Evolutionary conservation across 2,113 vertebrate genomes (phyloP).

Genomic region (Siphamia tubifer): DNA sequence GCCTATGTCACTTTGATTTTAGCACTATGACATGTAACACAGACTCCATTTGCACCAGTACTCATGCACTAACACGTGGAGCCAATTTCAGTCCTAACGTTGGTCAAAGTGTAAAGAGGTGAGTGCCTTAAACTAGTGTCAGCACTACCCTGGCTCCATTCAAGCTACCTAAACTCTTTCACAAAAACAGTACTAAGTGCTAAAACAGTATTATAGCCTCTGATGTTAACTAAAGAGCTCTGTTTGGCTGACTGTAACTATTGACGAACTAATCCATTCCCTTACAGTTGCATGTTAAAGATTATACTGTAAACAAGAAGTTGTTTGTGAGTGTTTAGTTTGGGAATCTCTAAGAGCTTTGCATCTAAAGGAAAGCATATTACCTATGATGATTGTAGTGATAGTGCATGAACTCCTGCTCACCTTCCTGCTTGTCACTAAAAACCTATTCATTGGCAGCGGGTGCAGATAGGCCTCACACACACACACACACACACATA

Average conservation of each 20-base stretch:
- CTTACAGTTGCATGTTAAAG: background rate
- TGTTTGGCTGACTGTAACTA: background rate
- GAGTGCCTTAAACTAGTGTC: too few relatives aligned
- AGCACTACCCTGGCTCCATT: too few relatives aligned
- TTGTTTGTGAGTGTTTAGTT: conserved; percentile 21
- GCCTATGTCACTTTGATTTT: background rate
- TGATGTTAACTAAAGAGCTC: too few relatives aligned
- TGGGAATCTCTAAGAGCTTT: background rate
- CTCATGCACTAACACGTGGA: too few relatives aligned
- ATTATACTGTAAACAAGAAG: conserved; percentile 4
- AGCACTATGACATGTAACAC: background rate
- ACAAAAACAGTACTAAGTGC: too few relatives aligned
- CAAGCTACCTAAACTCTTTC: too few relatives aligned
- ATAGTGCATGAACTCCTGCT: conserved; percentile 71
- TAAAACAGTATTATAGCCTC: too few relatives aligned
- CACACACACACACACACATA: conserved; percentile 15
- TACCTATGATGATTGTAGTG: conserved; percentile 44
- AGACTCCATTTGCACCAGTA: too few relatives aligned
- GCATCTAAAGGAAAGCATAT: conserved; percentile 17
- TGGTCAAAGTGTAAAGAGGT: too few relatives aligned
- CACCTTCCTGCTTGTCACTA: conserved; percentile 71
- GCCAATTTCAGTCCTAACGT: too few relatives aligned
- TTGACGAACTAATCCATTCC: too few relatives aligned
- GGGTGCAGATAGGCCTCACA: conserved; percentile 42
- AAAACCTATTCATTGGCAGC: conserved; percentile 72